Conservation (phyloP, 2,797 vertebrate species). For the Micrastur ruficollis region DNA sequence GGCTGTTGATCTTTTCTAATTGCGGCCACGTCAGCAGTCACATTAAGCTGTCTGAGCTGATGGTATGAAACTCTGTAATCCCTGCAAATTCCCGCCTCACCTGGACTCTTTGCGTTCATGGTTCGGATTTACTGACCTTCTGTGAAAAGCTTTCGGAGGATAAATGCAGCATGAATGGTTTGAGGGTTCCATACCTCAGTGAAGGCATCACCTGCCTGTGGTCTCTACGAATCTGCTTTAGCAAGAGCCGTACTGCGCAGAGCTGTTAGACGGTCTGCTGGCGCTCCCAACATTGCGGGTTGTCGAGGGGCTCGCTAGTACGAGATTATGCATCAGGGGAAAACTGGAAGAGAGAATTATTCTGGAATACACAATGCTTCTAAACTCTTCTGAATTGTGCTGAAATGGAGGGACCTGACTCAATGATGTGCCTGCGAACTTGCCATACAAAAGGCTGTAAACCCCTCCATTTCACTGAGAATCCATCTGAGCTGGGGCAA, state of each 20-base stretch:
- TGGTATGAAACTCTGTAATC: neutral
- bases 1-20: neutral
- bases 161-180: constrained; percentile 13
- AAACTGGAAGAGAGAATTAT: neutral
- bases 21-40: neutral
- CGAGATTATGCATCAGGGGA: neutral
- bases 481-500: neutral
- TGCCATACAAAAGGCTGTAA: neutral
- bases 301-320: neutral
- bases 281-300: accelerated
- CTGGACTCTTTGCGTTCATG: neutral
- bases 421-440: neutral
- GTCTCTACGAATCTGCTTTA: neutral
- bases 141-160: neutral
- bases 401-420: neutral
- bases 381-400: neutral
- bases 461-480: accelerated
- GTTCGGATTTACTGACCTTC: neutral
- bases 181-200: neutral
- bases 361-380: neutral
- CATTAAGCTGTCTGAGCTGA: neutral
- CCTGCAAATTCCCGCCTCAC: constrained; percentile 14
- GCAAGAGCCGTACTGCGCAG: neutral
- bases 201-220: neutral
- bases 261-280: neutral